Base-by-base conservation (phyloP, 2,797 vertebrate species). In the Prionace glauca region DNA sequence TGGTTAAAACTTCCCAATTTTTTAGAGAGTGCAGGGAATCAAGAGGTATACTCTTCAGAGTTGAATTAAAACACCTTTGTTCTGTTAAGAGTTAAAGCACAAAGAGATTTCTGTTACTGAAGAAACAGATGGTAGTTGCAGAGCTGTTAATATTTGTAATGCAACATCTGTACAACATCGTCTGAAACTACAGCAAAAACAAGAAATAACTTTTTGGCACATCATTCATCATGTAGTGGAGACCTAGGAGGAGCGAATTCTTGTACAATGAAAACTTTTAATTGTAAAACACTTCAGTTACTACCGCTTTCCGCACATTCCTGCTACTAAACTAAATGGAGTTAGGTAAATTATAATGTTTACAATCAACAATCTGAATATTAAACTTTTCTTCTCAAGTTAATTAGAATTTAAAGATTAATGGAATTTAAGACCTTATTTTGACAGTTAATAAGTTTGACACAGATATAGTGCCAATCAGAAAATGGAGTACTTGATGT, bases 161-260 rank as follows among this genome's bases (percentile, higher is more conserved):
- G 45, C 93, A 95, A 92, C 90, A 92, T 92, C 90, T 92, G 90
- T 65, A 67, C 65, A 92, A 92, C 16, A 56, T 94, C 41, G 45
- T 56, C 69, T 41, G 4, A 50, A 94, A 56, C 69, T 3, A 74
- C 93, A 20, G 71, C 16, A 77, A 56, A 74, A 77, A 95, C 67
- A 50, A 22, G 11, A 56, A 95, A 24, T 45, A 29, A 71, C 22
- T 56, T 72, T 95, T n/a, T 92, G 24, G 18, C 32, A 65, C 88
- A 67, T 65, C 32, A 36, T 67, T 22, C 62, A 67, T 91, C 26
- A 32, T n/a, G 14, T 18, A 62, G 56, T 91, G 32, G 62, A 56
- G 50, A 29, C 14, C n/a, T 91, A 36, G 41, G 36, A 69, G 10
- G 8, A 24, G 56, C 32, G 56, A n/a, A n/a, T n/a, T 20, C 3